Base-by-base conservation (phyloP, 2,113 vertebrate genomes). In the Falco punctatus region DNA sequence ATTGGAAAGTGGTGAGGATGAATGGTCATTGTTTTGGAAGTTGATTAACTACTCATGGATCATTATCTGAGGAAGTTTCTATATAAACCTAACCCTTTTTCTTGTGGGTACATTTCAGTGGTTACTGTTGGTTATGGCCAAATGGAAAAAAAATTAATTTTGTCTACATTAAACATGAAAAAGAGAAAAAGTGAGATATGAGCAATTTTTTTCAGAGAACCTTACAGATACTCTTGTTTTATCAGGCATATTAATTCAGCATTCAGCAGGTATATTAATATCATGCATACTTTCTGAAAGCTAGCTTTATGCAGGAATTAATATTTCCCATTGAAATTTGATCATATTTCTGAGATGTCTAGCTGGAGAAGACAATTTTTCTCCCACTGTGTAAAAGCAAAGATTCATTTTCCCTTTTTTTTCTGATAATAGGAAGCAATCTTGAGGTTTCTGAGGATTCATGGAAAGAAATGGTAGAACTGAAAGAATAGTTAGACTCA, bases 31-130 rank as follows among this genome's bases (percentile, higher is more conserved):
- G 6, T 17, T 78, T 15, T 58, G 27, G 49, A 69, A 66, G 5
- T 27, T 35, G 67, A 22, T 81, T 81, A 13, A 66, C 0, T 0
- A 64, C 2, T 6, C 30, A 33, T 20, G 13, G 33, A 3, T 70
- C 22, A 32, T 71, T 57, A 61, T 61, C 35, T 81, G 55, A 52
- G 22, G 72, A 88, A 65, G 8, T 10, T 65, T 69, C 12, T 54
- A 5, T 65, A 27, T 24, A 74, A 92, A 52, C 4, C 2, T 70
- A 57, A 15, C 35, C 1, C 4, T 61, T 44, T 75, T 61, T 30
- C 51, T 65, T 32, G 17, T 19, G 6, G 5, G 4, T 57, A 11
- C 77, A n/a, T 32, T 75, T 24, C 8, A 49, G 8, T 32, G 2
- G 6, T 69, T 80, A 55, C 12, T 67, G 32, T 3, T 62, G 55